Conservation (phyloP, 2,888 invertebrate genomes). For the Drosophila longiperda region DNA sequence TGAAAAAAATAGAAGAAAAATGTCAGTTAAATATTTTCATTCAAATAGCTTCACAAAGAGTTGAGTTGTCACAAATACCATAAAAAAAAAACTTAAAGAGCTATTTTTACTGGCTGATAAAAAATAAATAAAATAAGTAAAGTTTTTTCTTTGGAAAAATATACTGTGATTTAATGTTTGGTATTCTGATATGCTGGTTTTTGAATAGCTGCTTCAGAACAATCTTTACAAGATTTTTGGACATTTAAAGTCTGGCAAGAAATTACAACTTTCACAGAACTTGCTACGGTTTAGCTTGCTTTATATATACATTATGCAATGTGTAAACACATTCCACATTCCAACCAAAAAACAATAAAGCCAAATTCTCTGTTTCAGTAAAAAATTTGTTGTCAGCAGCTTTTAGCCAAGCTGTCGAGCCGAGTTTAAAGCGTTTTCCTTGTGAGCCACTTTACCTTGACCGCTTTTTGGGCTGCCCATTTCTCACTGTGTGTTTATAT, state of each 20-base stretch:
- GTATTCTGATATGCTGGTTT: fast-evolving
- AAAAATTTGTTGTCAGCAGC: background rate
- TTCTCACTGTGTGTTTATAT: conserved; percentile 16
- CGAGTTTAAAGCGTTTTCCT: conserved; percentile 10
- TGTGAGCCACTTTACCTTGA: conserved; percentile 15
- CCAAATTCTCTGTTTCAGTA: background rate
- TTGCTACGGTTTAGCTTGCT: no score
- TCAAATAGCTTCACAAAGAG: background rate
- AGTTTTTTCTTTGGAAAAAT: background rate
- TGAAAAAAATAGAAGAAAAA: background rate
- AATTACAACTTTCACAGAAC: no score
- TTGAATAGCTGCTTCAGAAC: background rate
- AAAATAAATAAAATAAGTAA: background rate
- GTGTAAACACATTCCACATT: background rate
- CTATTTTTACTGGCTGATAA: background rate
- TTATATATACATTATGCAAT: background rate
- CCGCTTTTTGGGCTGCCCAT: background rate
- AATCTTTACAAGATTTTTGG: background rate
- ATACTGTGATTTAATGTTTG: background rate
- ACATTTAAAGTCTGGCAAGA: no score
- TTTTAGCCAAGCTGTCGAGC: conserved; percentile 26
- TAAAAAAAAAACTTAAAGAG: background rate
- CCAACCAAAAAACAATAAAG: background rate
- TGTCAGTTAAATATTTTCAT: background rate
- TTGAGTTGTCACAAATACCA: background rate